Percentiles rank a stretch among this genome's conserved stretches.
These are phyloP conservation scores for Ibycter americanus DNA, from an alignment of 2,797 vertebrate species.

Conservation along the genomic window DNA sequence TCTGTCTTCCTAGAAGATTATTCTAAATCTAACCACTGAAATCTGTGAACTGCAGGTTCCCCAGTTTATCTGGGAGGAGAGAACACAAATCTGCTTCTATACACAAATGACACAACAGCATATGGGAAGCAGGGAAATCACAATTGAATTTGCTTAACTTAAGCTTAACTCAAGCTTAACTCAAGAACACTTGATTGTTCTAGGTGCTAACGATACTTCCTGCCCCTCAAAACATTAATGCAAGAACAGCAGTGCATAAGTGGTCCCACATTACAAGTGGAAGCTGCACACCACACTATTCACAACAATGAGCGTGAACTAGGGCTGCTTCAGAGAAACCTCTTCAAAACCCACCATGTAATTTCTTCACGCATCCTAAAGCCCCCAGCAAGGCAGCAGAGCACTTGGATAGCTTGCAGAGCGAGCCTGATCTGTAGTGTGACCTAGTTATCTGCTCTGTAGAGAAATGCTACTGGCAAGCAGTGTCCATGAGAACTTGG, in stretches of 20 bases:
- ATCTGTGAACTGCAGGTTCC: not conserved
- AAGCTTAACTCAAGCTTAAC: not conserved
- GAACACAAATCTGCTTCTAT: not conserved
- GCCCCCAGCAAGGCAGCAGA: not conserved
- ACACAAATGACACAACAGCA: not conserved
- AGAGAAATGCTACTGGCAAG: not conserved
- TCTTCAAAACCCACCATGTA: not conserved
- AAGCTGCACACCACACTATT: not conserved
- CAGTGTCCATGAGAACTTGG: accelerated
- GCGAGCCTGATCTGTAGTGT: not conserved
- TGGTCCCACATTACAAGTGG: not conserved
- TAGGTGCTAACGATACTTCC: not conserved
- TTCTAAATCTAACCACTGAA: not conserved
- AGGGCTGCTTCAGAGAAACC: not conserved
- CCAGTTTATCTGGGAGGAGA: not conserved
- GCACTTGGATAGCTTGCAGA: not conserved
- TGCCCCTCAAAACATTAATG: not conserved
- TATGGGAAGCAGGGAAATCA: not conserved
- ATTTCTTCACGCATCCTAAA: not conserved
- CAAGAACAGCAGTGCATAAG: not conserved
- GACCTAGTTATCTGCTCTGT: not conserved
- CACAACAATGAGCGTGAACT: not conserved
- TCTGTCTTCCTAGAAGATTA: not conserved
- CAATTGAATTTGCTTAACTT: not conserved
- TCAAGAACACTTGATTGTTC: not conserved